Evolutionary conservation across 2,797 vertebrate species (phyloP).

Genomic region (Crossoptilon crossoptilon): DNA sequence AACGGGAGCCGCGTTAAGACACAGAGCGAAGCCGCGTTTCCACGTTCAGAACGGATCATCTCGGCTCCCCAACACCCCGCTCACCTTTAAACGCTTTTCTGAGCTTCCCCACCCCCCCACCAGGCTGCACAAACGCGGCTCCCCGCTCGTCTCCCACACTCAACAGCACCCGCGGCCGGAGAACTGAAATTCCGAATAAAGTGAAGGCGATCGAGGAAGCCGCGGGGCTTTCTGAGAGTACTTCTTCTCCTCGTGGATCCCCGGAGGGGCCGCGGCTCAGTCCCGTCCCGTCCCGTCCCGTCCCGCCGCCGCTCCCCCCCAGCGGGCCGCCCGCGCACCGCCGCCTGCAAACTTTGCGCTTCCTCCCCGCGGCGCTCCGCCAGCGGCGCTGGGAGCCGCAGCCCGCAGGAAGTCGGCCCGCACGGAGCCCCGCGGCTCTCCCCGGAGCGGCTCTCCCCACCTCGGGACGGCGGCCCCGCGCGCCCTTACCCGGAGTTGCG

Average conservation of each 20-base stretch:
- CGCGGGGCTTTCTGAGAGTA: background rate
- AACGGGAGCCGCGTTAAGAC: background rate
- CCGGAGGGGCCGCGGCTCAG: background rate
- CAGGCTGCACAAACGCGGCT: slow-evolving; percentile 8
- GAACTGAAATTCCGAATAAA: background rate
- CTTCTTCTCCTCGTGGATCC: background rate
- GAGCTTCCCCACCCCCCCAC: background rate
- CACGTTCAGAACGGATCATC: background rate
- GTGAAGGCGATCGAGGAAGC: too few relatives aligned
- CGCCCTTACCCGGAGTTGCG: background rate
- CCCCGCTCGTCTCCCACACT: background rate
- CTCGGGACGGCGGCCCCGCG: background rate
- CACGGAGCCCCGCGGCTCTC: background rate
- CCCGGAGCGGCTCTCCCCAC: background rate
- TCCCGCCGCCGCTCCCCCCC: too few relatives aligned
- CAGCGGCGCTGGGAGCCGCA: background rate
- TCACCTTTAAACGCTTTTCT: background rate
- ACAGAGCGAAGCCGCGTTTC: background rate
- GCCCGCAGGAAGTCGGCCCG: slow-evolving; percentile 31
- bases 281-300: background rate
- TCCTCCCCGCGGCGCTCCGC: background rate
- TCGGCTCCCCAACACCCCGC: background rate
- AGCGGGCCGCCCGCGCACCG: too few relatives aligned
- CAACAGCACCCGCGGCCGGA: background rate
- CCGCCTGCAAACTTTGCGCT: background rate